Evolutionary conservation across 53 echinoderm and acorn worm genomes (phyloP), one percentile per base, ranked within the genome.

Genomic region (Antedon mediterranea): DNA sequence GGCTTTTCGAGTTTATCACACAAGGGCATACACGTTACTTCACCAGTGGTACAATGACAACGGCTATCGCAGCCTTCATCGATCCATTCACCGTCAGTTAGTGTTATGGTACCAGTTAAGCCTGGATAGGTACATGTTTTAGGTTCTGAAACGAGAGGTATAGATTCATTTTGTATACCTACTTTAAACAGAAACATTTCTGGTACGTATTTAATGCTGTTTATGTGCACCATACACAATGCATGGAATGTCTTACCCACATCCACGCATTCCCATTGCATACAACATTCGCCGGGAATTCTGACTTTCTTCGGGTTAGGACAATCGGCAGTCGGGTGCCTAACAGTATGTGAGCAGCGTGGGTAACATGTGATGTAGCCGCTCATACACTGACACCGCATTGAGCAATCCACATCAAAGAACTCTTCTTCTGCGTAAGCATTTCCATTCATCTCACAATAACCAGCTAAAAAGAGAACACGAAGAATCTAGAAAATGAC

Each of bases 401-500:
- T 93, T 73, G 79, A 90, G 79, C 98, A 98, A 7, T 81, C 92
- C 6, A 98, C 85, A 43, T 93, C 93, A 72, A 98, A 98, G 77
- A 84, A 92, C 71, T 98, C 98, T 7, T 79, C 83, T 32, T 98
- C 85, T 31, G 90, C 90, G 71, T 98, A 98, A 0, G 92, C 89
- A 81, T 98, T 98, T 26, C 98, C 98, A 72, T 98, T 98, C 57
- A 98, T 83, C 43, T 98, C 98, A 79, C 98, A 98, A 13, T 92
- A 90, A 31, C 83, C 88, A 0, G 86, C 98, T 98, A 34, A 15
- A 23, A 76, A 71, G 31, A 6, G 37, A 11, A 37, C 37, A 37
- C 4, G 11, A 37, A 6, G 37, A 37, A 4, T n/a, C n/a, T n/a
- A n/a, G 11, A 37, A 4, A 37, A 37, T 37, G 37, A 37, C 37